Evolutionary conservation across 1,140 invertebrate species (phyloP).

Genomic region (Aphaenogaster rudis): DNA sequence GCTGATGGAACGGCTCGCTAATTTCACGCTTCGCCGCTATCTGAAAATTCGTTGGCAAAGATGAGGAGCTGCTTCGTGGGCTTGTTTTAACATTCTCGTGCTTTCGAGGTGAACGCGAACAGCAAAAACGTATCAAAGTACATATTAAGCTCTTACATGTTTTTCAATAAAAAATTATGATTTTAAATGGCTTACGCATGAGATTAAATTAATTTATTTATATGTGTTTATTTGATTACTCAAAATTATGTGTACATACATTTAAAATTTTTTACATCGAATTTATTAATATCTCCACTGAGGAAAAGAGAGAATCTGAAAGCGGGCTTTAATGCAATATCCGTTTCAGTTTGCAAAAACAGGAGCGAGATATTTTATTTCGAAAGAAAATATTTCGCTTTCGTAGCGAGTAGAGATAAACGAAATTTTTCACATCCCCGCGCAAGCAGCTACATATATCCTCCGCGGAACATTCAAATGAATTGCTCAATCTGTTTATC

Average conservation of each 20-base stretch:
- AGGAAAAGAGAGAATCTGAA: background rate
- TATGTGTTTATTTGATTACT: background rate
- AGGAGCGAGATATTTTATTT: conserved; percentile 26
- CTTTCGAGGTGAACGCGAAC: background rate
- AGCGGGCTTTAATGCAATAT: conserved; percentile 17
- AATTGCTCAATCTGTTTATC: conserved; percentile 64
- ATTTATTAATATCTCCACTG: conserved; percentile 11
- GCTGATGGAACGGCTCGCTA: conserved; percentile 65
- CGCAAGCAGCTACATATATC: conserved; percentile 14
- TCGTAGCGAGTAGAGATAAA: conserved; percentile 12
- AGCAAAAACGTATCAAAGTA: conserved; percentile 12
- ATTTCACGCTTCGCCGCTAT: conserved; percentile 74
- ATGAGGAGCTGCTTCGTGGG: conserved; percentile 39
- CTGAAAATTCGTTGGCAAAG: conserved; percentile 70
- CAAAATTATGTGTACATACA: background rate
- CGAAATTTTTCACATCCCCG: conserved; percentile 25
- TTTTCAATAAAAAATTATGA: background rate
- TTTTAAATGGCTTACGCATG: background rate
- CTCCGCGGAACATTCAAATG: conserved; percentile 38
- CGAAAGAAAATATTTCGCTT: conserved; percentile 42
- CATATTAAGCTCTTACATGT: background rate
- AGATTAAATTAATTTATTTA: conserved; percentile 11
- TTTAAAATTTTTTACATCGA: background rate
- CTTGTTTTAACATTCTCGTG: conserved; percentile 3
- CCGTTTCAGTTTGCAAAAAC: conserved; percentile 25